Conservation (phyloP, 2,113 vertebrate genomes). For the Eulemur rufifrons region DNA sequence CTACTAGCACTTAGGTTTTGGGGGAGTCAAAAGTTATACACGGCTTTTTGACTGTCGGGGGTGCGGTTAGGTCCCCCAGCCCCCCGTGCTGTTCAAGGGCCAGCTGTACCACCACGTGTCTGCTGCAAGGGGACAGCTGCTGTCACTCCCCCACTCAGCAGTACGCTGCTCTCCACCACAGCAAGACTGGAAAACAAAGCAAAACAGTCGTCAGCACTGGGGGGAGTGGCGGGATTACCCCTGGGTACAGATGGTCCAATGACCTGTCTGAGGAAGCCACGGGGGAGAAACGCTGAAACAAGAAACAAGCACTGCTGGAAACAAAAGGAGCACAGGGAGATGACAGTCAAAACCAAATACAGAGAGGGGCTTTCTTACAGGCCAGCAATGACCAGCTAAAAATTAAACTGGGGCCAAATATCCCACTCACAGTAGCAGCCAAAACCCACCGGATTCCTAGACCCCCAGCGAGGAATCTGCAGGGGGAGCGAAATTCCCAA, state of each 20-base stretch:
- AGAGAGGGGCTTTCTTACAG: neutral
- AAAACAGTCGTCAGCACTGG: no score
- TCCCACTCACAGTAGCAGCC: neutral
- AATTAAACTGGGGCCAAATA: neutral
- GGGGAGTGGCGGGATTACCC: neutral
- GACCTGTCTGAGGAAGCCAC: neutral
- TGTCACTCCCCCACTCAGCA: rapidly evolving
- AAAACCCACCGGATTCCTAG: neutral
- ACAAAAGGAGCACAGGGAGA: neutral
- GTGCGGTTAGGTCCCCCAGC: neutral
- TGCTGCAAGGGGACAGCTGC: neutral
- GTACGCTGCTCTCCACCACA: neutral
- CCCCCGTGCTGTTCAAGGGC: neutral
- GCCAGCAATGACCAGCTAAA: neutral
- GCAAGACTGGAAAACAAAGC: neutral
- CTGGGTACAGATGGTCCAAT: neutral
- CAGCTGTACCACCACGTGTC: rapidly evolving
- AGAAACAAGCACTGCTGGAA: neutral
- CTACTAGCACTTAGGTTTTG: neutral
- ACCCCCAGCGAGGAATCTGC: rapidly evolving
- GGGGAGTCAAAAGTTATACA: neutral
- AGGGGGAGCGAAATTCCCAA: rapidly evolving
- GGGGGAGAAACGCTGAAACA: neutral
- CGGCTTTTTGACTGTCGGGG: neutral
- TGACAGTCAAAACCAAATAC: neutral